These are phyloP conservation scores for Orchestes rusci DNA, from an alignment of 2,888 invertebrate genomes.

Conservation along the genomic window DNA sequence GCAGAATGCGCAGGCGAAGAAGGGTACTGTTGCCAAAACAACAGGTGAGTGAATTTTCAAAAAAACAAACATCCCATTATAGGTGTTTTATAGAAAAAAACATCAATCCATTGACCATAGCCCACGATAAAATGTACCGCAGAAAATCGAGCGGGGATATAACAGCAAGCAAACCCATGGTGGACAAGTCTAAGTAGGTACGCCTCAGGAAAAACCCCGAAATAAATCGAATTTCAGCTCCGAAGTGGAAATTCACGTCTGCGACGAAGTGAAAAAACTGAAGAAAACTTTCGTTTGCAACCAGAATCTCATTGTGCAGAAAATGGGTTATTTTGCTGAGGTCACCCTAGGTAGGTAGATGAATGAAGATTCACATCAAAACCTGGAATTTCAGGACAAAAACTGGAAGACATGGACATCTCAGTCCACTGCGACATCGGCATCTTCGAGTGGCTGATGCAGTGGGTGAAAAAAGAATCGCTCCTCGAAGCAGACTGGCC, in stretches of 20 bases:
- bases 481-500: slow-evolving; percentile 62
- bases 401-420: slow-evolving; percentile 59
- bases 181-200: slow-evolving; percentile 47
- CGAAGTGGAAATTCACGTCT: slow-evolving; percentile 90
- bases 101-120: slow-evolving; percentile 4
- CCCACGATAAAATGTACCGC: slow-evolving; percentile 23
- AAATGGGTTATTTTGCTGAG: slow-evolving; percentile 94
- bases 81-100: slow-evolving; percentile 13
- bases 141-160: slow-evolving; percentile 31
- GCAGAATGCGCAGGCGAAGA: slow-evolving; percentile 30
- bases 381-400: slow-evolving; percentile 30
- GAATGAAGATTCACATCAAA: slow-evolving; percentile 1
- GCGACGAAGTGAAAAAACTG: slow-evolving; percentile 85
- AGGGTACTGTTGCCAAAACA: too few relatives aligned
- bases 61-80: neutral
- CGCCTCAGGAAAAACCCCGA: too few relatives aligned
- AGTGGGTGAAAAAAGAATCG: slow-evolving; percentile 81
- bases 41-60: neutral
- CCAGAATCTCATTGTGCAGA: slow-evolving; percentile 74
- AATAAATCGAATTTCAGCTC: too few relatives aligned
- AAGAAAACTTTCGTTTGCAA: slow-evolving; percentile 87
- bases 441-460: slow-evolving; percentile 95
- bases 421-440: slow-evolving; percentile 94
- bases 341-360: slow-evolving; percentile 59
- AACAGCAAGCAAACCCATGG: slow-evolving; percentile 37